A percentile compares a stretch with the other conserved stretches of the same genome.
Evolutionary conservation across 1,140 invertebrate genomes (phyloP).

Genomic region (Trichogramma pretiosum): DNA sequence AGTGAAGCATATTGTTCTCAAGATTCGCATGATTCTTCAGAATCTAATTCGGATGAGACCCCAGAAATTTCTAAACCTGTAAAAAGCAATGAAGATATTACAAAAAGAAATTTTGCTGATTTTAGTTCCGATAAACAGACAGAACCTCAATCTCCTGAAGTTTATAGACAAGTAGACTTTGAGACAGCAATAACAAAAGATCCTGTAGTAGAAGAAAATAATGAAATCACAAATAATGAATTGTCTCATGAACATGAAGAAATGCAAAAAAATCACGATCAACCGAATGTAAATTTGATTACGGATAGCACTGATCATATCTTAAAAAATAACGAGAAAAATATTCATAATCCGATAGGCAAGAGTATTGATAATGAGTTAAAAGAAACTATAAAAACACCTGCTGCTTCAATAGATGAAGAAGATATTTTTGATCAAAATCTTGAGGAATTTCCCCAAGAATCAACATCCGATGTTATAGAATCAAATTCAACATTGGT

Average conservation of each 20-base stretch:
- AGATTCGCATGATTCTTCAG: conserved; percentile 27
- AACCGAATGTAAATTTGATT: background rate
- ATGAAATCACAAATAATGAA: background rate
- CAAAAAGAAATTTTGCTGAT: background rate
- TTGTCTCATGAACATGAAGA: no score
- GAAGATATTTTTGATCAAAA: no score
- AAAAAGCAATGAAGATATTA: conserved; percentile 5
- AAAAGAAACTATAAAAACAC: no score
- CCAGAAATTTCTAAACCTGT: no score
- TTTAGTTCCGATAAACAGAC: no score
- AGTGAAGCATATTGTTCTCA: conserved; percentile 34
- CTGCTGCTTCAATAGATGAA: background rate
- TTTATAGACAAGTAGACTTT: background rate
- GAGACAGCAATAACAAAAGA: background rate
- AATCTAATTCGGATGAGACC: background rate
- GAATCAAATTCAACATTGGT: background rate
- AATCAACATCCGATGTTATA: background rate
- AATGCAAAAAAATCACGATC: background rate
- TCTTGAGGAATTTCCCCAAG: no score
- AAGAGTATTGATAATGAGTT: background rate
- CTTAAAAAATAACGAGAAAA: background rate
- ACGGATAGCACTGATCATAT: background rate
- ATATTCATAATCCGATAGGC: no score
- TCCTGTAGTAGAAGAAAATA: background rate
- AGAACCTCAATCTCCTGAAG: no score